Evolutionary conservation across 2,113 vertebrate species (phyloP).

Genomic region (Zosterops pallidus): DNA sequence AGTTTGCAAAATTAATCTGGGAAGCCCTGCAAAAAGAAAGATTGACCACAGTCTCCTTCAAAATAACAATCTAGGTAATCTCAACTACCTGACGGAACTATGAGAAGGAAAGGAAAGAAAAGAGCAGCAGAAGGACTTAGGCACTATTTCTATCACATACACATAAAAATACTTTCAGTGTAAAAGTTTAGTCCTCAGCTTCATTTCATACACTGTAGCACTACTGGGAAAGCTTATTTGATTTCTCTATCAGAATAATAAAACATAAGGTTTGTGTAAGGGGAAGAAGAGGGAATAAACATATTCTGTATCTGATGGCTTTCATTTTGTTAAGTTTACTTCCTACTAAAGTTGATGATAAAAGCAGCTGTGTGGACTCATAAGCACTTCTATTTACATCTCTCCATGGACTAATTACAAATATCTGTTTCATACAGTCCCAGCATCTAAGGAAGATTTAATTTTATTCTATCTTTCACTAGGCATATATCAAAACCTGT

Average conservation of each 20-base stretch:
- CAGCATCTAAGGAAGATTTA: background rate
- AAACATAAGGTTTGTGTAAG: background rate
- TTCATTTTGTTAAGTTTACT: background rate
- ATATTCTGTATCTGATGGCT: background rate
- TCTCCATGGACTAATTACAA: slow-evolving; percentile 17
- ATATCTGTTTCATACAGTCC: background rate
- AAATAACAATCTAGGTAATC: background rate
- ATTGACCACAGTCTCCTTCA: background rate
- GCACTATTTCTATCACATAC: background rate
- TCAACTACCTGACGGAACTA: background rate
- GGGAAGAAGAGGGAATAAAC: background rate
- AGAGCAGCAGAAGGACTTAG: background rate
- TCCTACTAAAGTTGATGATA: background rate
- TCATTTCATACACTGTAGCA: background rate
- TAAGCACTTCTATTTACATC: background rate
- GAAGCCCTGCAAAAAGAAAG: background rate
- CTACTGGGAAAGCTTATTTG: background rate
- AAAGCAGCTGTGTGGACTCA: background rate
- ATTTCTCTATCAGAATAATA: background rate
- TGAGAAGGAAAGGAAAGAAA: background rate
- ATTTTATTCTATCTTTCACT: background rate
- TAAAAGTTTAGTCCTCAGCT: background rate
- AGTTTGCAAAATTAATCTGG: background rate
- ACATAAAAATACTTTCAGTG: background rate
- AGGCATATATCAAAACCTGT: background rate